Conservation (phyloP, 2,888 invertebrate genomes). For the Cyaniris semiargus region DNA sequence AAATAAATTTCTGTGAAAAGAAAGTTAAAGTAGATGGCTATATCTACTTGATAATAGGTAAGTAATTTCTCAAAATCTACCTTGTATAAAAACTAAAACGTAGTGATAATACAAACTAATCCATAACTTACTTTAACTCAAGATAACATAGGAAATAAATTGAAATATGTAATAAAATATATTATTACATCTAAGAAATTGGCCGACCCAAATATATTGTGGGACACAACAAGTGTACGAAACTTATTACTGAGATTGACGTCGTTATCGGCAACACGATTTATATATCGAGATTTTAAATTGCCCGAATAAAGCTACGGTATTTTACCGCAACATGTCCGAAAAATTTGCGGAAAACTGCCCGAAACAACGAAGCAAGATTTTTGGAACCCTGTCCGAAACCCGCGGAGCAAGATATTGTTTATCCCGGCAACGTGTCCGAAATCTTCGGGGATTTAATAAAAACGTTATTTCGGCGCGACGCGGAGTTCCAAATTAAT, state of each 20-base stretch:
- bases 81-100: no score
- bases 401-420: constrained; percentile 47
- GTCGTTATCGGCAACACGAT: constrained; percentile 33
- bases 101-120: no score
- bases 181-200: background rate
- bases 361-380: constrained; percentile 38
- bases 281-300: constrained; percentile 36
- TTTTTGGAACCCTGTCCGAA: constrained; percentile 45
- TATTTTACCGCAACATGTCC: constrained; percentile 29
- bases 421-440: constrained; percentile 45
- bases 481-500: constrained; percentile 77
- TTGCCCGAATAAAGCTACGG: constrained; percentile 33
- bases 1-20: no score
- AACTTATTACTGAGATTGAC: constrained; percentile 16
- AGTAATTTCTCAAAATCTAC: no score
- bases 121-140: background rate
- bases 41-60: no score
- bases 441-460: constrained; percentile 57
- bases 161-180: background rate
- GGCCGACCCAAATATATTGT: background rate
- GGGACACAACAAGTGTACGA: background rate
- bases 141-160: background rate
- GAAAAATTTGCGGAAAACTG: constrained; percentile 29
- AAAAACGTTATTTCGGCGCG: constrained; percentile 67
- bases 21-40: no score